These are phyloP conservation scores for Drosophila neutralis DNA, from an alignment of 2,888 invertebrate genomes.

Conservation along the genomic window DNA sequence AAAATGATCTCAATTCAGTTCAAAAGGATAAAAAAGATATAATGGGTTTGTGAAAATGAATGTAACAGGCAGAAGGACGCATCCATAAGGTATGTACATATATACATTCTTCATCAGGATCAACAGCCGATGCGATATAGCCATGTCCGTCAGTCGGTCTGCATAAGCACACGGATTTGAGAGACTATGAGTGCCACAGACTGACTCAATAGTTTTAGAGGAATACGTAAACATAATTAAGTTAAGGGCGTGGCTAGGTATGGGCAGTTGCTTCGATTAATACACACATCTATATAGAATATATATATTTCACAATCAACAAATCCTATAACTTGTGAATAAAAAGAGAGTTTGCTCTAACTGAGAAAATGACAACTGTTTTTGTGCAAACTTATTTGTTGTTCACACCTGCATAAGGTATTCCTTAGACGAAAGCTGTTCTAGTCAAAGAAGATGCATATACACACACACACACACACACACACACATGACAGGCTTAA, in stretches of 20 bases:
- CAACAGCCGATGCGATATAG: neutral
- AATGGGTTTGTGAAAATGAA: neutral
- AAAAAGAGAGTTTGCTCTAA: neutral
- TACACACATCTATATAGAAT: neutral
- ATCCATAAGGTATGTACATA: neutral
- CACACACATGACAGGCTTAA: neutral
- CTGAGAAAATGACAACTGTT: neutral
- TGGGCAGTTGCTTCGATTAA: neutral
- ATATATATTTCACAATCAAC: neutral
- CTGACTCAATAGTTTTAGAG: neutral
- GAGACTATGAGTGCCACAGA: neutral
- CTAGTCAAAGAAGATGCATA: neutral
- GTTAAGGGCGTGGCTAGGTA: neutral
- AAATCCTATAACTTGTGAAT: neutral
- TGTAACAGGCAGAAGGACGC: neutral
- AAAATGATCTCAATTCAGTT: neutral
- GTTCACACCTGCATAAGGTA: neutral
- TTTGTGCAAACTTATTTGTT: neutral
- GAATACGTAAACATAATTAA: neutral
- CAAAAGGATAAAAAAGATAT: neutral
- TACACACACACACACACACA: neutral
- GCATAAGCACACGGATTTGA: neutral
- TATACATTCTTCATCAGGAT: neutral
- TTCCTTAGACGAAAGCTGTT: constrained; percentile 2
- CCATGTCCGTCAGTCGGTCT: neutral